These are phyloP conservation scores for Laothoe populi DNA, from an alignment of 2,888 invertebrate genomes.

Conservation along the genomic window DNA sequence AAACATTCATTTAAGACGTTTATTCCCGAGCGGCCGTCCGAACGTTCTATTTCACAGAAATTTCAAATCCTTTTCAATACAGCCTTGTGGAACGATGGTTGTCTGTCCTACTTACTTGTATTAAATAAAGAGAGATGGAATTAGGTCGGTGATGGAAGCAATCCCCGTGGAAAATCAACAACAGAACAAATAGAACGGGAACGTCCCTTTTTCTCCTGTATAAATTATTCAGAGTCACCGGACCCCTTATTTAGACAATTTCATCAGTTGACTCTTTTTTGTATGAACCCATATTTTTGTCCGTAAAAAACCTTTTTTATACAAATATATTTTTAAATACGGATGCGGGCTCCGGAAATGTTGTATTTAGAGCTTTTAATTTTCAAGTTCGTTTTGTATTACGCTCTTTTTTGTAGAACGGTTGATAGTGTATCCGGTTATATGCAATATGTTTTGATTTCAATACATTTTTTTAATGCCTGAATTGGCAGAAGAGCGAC, in stretches of 20 bases:
- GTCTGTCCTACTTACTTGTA: constrained; percentile 42
- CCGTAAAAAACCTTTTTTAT: constrained; percentile 28
- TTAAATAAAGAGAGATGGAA: constrained; percentile 46
- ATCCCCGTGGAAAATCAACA: constrained; percentile 70
- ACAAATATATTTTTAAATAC: constrained; percentile 32
- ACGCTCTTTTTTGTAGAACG: neutral
- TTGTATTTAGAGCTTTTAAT: constrained; percentile 15
- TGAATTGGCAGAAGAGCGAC: neutral
- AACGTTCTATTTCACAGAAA: constrained; percentile 41
- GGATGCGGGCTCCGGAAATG: neutral
- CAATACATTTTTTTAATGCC: neutral
- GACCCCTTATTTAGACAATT: constrained; percentile 66
- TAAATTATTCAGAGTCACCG: constrained; percentile 70
- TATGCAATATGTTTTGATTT: neutral
- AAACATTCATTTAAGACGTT: constrained; percentile 36
- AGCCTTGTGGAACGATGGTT: constrained; percentile 35
- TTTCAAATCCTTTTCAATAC: constrained; percentile 64
- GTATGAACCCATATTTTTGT: constrained; percentile 44
- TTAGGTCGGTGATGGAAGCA: constrained; percentile 51
- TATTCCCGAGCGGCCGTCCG: constrained; percentile 40
- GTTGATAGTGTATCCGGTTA: neutral
- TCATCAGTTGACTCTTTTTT: constrained; percentile 61
- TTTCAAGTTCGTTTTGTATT: neutral
- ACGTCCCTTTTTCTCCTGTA: constrained; percentile 60
- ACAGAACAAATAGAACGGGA: constrained; percentile 59